A percentile compares a stretch with the other conserved stretches of the same genome.
phyloP scores from a whole-genome alignment of 2,797 vertebrate genomes.

The Alauda arvensis region DNA sequence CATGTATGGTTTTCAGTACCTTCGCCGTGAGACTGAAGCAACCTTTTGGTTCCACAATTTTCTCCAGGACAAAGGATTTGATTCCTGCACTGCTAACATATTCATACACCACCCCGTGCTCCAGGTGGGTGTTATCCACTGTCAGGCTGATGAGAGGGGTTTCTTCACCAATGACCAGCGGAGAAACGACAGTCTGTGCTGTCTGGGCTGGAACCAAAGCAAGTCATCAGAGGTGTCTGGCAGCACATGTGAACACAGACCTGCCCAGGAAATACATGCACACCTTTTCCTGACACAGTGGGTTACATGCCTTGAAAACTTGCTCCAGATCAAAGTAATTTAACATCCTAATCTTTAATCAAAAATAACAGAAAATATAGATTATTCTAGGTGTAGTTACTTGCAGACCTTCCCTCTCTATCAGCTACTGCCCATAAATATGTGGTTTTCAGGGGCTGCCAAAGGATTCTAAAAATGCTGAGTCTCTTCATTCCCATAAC shows the following conservation, averaged over 20 bases:
- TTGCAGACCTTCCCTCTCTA: neutral
- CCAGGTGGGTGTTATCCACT: constrained; percentile 90
- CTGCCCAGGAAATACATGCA: neutral
- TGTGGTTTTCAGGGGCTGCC: neutral
- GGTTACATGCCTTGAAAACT: neutral
- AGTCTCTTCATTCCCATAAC: neutral
- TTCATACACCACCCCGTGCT: constrained; percentile 93
- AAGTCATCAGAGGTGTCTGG: neutral
- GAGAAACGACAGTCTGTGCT: neutral
- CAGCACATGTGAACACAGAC: neutral
- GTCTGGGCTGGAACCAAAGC: constrained; percentile 25
- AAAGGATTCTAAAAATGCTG: neutral
- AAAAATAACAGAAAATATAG: neutral
- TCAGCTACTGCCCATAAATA: neutral
- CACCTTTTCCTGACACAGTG: neutral
- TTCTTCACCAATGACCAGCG: constrained; percentile 73
- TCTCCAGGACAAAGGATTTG: constrained; percentile 92
- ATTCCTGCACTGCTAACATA: constrained; percentile 90
- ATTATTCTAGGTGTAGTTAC: neutral
- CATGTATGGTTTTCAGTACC: constrained; percentile 60
- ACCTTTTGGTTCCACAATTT: constrained; percentile 90
- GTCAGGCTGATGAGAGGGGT: constrained; percentile 84
- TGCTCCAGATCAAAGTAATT: neutral
- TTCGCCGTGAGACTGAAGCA: constrained; percentile 91
- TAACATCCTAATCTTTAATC: neutral